Conservation (phyloP, 2,888 invertebrate genomes). For the Drosophila mulleri region DNA sequence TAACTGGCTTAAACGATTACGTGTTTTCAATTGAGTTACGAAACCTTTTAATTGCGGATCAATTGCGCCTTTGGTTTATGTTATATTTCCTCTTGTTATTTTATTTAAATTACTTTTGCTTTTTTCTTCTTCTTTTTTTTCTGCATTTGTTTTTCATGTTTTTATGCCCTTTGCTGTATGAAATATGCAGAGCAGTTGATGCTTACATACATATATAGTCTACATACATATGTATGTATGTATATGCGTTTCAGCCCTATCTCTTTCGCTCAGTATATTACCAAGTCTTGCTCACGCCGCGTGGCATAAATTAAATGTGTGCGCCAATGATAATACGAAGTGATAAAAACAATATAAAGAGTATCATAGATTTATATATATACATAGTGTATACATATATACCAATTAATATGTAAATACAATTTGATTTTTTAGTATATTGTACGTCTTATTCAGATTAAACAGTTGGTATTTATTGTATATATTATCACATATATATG, state of each 20-base stretch:
- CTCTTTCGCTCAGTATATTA: neutral
- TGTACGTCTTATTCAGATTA: slow-evolving; percentile 12
- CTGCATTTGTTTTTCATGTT: neutral
- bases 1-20: slow-evolving; percentile 23
- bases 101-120: slow-evolving; percentile 9
- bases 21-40: slow-evolving; percentile 14
- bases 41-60: slow-evolving; percentile 10
- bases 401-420: slow-evolving; percentile 3
- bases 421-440: slow-evolving; percentile 10
- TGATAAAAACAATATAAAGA: slow-evolving; percentile 58
- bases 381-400: neutral
- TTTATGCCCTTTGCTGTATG: neutral
- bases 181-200: slow-evolving; percentile 6
- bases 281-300: neutral
- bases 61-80: slow-evolving; percentile 5
- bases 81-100: slow-evolving; percentile 25
- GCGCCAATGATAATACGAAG: slow-evolving; percentile 60
- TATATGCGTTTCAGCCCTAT: neutral
- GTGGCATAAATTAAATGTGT: slow-evolving; percentile 53
- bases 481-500: slow-evolving; percentile 18
- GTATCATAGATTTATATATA: slow-evolving; percentile 13
- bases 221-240: no score
- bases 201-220: slow-evolving; percentile 13
- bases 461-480: slow-evolving; percentile 27
- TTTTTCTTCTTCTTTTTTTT: neutral